Percentiles rank a stretch among this genome's conserved stretches.
phyloP scores from a whole-genome alignment of 2,888 invertebrate species.

The Eilema griseolum region DNA sequence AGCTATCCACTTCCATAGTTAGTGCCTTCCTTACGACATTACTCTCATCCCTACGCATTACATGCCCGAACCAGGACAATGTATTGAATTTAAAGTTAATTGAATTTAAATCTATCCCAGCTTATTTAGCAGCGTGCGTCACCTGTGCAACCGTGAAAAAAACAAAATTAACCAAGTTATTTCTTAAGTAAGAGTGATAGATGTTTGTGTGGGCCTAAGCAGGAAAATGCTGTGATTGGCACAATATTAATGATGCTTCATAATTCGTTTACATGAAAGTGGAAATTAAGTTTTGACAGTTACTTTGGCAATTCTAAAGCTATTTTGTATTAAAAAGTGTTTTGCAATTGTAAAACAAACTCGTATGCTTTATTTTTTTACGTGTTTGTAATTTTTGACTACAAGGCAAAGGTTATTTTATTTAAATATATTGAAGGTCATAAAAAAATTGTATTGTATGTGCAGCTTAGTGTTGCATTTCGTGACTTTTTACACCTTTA shows the following conservation, averaged over 20 bases:
- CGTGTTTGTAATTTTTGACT: not conserved
- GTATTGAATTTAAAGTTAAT: slow-evolving; percentile 39
- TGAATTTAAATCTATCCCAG: slow-evolving; percentile 52
- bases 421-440: no score
- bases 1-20: no score
- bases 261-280: slow-evolving; percentile 31
- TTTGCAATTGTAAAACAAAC: not conserved
- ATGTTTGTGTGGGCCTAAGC: slow-evolving; percentile 59
- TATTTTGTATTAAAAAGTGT: not conserved
- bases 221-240: slow-evolving; percentile 63
- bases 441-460: not conserved
- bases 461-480: not conserved
- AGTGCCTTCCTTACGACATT: no score
- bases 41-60: no score
- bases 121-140: slow-evolving; percentile 63
- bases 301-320: slow-evolving; percentile 6
- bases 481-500: not conserved
- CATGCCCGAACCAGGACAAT: no score
- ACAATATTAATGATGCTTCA: slow-evolving; percentile 51
- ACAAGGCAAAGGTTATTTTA: no score
- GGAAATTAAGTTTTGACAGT: slow-evolving; percentile 11
- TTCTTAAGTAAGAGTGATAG: slow-evolving; percentile 77
- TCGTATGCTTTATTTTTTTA: not conserved
- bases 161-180: slow-evolving; percentile 67
- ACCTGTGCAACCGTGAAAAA: slow-evolving; percentile 64